phyloP scores from a whole-genome alignment of 2,113 vertebrate genomes.

The Monopterus albus region DNA sequence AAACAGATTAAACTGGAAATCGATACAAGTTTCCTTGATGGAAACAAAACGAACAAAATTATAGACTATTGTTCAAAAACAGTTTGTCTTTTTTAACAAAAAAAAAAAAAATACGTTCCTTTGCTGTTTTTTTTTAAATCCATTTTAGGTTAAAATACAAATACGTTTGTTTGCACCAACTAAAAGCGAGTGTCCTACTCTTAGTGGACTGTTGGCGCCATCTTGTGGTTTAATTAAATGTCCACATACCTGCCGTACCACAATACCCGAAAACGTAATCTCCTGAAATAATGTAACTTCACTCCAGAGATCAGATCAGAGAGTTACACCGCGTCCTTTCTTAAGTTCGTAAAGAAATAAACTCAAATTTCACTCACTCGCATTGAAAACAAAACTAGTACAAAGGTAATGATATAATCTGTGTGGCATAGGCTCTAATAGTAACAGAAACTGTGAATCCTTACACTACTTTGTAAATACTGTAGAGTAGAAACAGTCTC shows the following conservation, averaged over 20 bases:
- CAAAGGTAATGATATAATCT: slow-evolving; percentile 6
- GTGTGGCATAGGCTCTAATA: slow-evolving; percentile 30
- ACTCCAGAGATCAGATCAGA: background rate
- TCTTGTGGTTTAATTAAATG: slow-evolving; percentile 27
- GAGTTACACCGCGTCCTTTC: background rate
- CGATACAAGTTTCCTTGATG: accelerated
- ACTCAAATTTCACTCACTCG: background rate
- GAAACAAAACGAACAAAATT: slow-evolving; percentile 34
- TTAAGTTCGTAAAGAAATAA: background rate
- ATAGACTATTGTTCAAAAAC: background rate
- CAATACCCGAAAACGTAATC: background rate
- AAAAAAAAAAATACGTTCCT: too few relatives aligned
- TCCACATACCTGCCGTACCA: background rate
- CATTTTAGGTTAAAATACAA: background rate
- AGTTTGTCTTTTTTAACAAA: too few relatives aligned
- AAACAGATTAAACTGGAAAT: background rate
- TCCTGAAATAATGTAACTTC: background rate
- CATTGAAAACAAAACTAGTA: slow-evolving; percentile 22
- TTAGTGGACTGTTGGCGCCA: slow-evolving; percentile 48
- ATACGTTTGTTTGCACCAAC: background rate
- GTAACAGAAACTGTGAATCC: slow-evolving; percentile 38
- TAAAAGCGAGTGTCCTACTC: background rate
- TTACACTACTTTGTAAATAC: slow-evolving; percentile 48
- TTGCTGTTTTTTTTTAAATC: background rate
- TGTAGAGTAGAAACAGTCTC: slow-evolving; percentile 13